Evolutionary conservation across 1,140 invertebrate species (phyloP).

Genomic region (Steinernema feltiae): DNA sequence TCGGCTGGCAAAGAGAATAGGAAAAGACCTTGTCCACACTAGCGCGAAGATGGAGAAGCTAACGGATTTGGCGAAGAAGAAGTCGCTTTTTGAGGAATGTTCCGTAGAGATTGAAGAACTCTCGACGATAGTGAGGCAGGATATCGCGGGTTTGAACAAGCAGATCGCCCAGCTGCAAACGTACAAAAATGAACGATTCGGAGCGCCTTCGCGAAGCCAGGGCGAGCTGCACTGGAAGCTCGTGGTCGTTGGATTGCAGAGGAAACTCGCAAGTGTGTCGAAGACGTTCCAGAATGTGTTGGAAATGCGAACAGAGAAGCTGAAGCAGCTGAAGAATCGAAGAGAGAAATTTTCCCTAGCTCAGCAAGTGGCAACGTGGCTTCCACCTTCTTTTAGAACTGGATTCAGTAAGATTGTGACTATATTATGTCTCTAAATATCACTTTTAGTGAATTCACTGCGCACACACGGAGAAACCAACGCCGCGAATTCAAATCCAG

Average conservation of each 20-base stretch:
- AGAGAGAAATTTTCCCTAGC: too few species aligned
- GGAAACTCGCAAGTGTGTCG: constrained; percentile 89
- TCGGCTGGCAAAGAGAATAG: constrained; percentile 81
- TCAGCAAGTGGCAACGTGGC: too few species aligned
- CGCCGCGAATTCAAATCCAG: too few species aligned
- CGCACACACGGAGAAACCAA: too few species aligned
- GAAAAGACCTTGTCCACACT: constrained; percentile 87
- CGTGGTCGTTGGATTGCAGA: constrained; percentile 86
- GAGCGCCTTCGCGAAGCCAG: constrained; percentile 62
- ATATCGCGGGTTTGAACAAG: constrained; percentile 85
- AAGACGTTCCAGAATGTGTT: constrained; percentile 89
- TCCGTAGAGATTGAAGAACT: constrained; percentile 84
- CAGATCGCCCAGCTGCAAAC: constrained; percentile 73
- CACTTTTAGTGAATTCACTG: too few species aligned
- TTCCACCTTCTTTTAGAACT: too few species aligned
- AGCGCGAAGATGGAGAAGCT: constrained; percentile 94
- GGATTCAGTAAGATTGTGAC: too few species aligned
- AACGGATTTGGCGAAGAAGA: constrained; percentile 91
- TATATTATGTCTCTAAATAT: too few species aligned
- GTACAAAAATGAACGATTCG: constrained; percentile 36
- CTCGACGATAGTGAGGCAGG: constrained; percentile 84
- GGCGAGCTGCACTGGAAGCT: constrained; percentile 84
- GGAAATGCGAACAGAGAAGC: constrained; percentile 79
- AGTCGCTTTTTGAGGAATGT: constrained; percentile 91
- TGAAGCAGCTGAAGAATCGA: too few species aligned